Conservation (phyloP, 2,113 vertebrate species). For the Lathamus discolor region DNA sequence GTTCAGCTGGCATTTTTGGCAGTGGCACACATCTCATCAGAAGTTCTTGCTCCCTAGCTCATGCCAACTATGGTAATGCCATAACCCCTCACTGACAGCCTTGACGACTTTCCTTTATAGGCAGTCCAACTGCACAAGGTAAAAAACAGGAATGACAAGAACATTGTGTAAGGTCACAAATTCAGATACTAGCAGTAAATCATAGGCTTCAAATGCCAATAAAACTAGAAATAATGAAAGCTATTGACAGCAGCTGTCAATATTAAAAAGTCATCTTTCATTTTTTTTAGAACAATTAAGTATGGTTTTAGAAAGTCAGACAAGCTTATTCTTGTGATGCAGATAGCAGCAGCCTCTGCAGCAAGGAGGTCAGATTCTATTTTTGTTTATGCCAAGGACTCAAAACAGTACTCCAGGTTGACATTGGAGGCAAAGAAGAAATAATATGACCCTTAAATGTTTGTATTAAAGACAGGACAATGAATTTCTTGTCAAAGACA, state of each 20-base stretch:
- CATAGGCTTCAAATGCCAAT: not conserved
- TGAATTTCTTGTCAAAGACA: not conserved
- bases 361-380: not conserved
- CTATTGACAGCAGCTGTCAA: not conserved
- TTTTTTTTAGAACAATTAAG: not conserved
- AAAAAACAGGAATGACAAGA: not conserved
- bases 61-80: not conserved
- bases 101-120: not conserved
- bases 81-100: not conserved
- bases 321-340: not conserved
- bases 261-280: not conserved
- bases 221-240: not conserved
- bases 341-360: not conserved
- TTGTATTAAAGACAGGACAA: not conserved
- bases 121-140: not conserved
- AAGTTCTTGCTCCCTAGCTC: constrained; percentile 8
- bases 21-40: not conserved
- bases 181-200: constrained; percentile 8
- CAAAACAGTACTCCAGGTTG: not conserved
- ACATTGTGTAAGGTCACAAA: not conserved
- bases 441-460: not conserved
- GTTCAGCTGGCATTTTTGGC: constrained; percentile 3
- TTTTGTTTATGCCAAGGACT: not conserved
- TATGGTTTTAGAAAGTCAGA: not conserved
- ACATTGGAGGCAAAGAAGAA: not conserved